These are phyloP conservation scores for Heliconius melpomene DNA, from an alignment of 1,140 invertebrate species.

Conservation along the genomic window DNA sequence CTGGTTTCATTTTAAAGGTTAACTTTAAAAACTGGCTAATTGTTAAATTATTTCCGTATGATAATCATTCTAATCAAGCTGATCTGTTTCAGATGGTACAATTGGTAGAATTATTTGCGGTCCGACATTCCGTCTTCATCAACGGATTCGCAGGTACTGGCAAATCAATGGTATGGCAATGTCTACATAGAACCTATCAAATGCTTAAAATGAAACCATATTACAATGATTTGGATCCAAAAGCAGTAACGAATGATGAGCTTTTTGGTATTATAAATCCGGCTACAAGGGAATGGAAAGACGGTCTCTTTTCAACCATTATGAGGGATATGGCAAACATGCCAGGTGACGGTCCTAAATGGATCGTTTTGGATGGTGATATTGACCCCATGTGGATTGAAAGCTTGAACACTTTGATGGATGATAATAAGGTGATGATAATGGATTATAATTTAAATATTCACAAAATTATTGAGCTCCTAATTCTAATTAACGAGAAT, in stretches of 20 bases:
- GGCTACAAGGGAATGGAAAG: slow-evolving; percentile 97
- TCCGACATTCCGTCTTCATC: slow-evolving; percentile 97
- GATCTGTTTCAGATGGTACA: slow-evolving; percentile 87
- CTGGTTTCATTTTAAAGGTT: slow-evolving; percentile 92
- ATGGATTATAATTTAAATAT: no score
- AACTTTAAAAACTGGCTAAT: neutral
- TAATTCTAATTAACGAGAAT: no score
- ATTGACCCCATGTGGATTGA: slow-evolving; percentile 99
- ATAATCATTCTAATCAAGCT: neutral
- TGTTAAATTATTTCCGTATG: neutral
- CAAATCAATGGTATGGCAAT: slow-evolving; percentile 96
- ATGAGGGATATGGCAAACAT: slow-evolving; percentile 97
- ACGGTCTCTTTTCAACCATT: slow-evolving; percentile 95
- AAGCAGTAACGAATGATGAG: slow-evolving; percentile 97
- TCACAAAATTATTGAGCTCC: no score
- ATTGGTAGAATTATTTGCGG: slow-evolving; percentile 94
- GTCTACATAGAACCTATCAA: slow-evolving; percentile 90
- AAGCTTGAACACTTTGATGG: slow-evolving; percentile 94
- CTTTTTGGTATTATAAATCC: slow-evolving; percentile 98
- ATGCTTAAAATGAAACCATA: slow-evolving; percentile 90
- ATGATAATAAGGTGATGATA: slow-evolving; percentile 87
- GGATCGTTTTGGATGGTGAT: slow-evolving; percentile 98
- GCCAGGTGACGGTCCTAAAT: slow-evolving; percentile 92
- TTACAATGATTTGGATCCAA: slow-evolving; percentile 96
- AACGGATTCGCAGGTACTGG: slow-evolving; percentile 96